These are phyloP conservation scores for Dromiciops gliroides DNA, from an alignment of 2,113 vertebrate species.

Conservation along the genomic window DNA sequence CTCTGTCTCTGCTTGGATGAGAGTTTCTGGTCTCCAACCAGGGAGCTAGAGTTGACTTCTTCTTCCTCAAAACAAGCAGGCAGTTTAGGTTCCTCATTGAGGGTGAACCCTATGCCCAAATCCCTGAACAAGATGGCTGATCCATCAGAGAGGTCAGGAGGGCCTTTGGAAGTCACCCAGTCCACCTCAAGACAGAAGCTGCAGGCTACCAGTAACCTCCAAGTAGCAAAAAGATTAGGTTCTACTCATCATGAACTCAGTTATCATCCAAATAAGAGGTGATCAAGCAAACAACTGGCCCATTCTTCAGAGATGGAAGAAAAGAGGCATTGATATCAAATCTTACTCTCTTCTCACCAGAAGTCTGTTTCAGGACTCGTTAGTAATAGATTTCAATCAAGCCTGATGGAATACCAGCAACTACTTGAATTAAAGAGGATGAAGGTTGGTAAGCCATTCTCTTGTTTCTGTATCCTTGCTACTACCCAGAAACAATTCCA, in stretches of 20 bases:
- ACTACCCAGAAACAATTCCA: not conserved
- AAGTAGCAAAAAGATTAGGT: not conserved
- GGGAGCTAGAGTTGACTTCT: not conserved
- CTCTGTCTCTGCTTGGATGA: not conserved
- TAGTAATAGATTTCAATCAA: constrained; percentile 46
- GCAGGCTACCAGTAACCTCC: not conserved
- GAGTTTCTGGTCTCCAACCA: not conserved
- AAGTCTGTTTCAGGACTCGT: constrained; percentile 38
- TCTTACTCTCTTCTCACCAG: constrained; percentile 34
- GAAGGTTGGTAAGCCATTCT: constrained; percentile 37
- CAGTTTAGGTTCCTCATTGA: not conserved
- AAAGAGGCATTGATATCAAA: constrained; percentile 33
- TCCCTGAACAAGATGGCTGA: not conserved
- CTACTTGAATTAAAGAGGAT: constrained; percentile 29
- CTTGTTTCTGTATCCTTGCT: not conserved
- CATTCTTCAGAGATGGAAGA: not conserved
- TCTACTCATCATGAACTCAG: not conserved
- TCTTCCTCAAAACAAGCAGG: not conserved
- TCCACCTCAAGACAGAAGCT: too few relatives aligned
- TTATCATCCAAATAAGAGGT: not conserved
- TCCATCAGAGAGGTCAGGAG: not conserved
- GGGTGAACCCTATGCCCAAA: not conserved
- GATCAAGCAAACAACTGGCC: not conserved
- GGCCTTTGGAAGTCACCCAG: not conserved
- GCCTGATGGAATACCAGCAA: constrained; percentile 46